Evolutionary conservation across 1,140 invertebrate species (phyloP), one percentile per base, ranked within the genome.

Genomic region (Penaeus vannamei): DNA sequence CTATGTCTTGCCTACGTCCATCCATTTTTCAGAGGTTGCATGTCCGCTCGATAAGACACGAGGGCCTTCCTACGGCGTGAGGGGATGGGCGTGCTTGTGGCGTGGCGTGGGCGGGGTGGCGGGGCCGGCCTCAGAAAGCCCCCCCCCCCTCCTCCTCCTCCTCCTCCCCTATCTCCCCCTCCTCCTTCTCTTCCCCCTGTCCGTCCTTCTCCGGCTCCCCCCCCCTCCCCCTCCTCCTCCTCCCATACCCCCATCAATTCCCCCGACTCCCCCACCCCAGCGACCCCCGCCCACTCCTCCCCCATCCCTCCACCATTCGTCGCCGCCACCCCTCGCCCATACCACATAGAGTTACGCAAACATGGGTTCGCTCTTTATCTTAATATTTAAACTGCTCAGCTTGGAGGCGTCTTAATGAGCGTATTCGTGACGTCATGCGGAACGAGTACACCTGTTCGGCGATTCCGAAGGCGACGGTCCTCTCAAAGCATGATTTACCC

Each of bases 11-110:
- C 66, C 36, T 72, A 59, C 84, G 53, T 72, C 42, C 69, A 76
- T 85, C 23, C 84, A 85, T 85, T 72, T 85, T 85, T 76, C 66
- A 85, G 36, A 53, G 42, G 84, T 60, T 66, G 84, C 84, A 59
- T 85, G 84, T 59, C 64, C 76, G 84, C 20, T 85, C 76, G 84
- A 85, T 85, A 85, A 72, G 46, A 46, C 84, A 85, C 76, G 84
- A 46, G 64, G 84, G 53, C 53, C 36, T 85, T 46, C 36, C 64
- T 85, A 85, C 60, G 42, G 66, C 22, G 84, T 26, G 84, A 19
- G n/a, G 81, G 46, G 81, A 32, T 62, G 83, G 83, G 83, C 61
- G 83, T 84, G 83, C 62, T 84, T 84, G 83, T 84, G 60, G 62
- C 32, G 53, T 62, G 83, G 83, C n/a, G 72, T 77, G 22, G 36